These are phyloP conservation scores for Zootoca vivipara DNA, from an alignment of 2,113 vertebrate genomes.

Conservation along the genomic window DNA sequence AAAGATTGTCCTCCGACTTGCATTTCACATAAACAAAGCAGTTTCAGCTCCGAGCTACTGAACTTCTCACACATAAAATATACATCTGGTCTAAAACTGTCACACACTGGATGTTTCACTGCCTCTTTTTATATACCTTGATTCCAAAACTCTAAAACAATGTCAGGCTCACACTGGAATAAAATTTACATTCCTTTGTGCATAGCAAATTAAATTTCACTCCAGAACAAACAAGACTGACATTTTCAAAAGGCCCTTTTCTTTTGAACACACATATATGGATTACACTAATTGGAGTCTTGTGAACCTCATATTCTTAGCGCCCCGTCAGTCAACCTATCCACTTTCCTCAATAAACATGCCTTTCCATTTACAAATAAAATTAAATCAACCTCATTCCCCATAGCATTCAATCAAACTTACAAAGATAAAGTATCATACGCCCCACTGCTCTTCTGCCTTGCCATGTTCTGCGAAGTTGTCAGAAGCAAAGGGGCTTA, in stretches of 20 bases:
- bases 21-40: conserved; percentile 8
- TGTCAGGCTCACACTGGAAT: conserved; percentile 21
- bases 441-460: neutral
- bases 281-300: conserved; percentile 61
- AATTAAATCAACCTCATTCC: conserved; percentile 24
- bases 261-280: conserved; percentile 49
- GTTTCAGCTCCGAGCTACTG: neutral
- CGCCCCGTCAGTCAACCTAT: conserved; percentile 2
- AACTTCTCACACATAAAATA: conserved; percentile 23
- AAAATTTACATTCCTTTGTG: conserved; percentile 37
- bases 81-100: conserved; percentile 30
- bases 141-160: conserved; percentile 17
- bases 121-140: conserved; percentile 18
- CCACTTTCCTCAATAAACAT: conserved; percentile 22
- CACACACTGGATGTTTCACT: neutral
- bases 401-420: neutral
- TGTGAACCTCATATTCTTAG: conserved; percentile 46
- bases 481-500: neutral
- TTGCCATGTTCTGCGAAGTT: neutral
- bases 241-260: conserved; percentile 42
- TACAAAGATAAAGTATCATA: neutral
- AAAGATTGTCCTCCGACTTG: conserved; percentile 22
- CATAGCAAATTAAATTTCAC: conserved; percentile 18
- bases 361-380: conserved; percentile 29
- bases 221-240: conserved; percentile 41